Evolutionary conservation across 2,888 invertebrate species (phyloP).

Genomic region (Microplitis deprimator): DNA sequence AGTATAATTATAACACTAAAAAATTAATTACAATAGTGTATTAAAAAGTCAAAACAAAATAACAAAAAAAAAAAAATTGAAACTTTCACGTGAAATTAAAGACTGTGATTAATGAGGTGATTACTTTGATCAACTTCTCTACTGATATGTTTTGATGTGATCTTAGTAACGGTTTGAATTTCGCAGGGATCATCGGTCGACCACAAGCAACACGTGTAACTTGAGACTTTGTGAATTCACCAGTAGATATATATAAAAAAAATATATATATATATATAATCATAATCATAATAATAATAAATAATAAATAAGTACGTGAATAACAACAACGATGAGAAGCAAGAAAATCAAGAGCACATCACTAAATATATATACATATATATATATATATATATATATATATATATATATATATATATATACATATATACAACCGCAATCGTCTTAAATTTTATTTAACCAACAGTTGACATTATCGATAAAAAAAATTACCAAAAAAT

Average conservation of each 20-base stretch:
- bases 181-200: constrained; percentile 37
- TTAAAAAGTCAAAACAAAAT: background rate
- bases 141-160: constrained; percentile 38
- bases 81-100: constrained; percentile 3
- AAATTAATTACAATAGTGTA: background rate
- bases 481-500: background rate
- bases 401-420: background rate
- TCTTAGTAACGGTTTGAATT: constrained; percentile 34
- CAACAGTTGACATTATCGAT: constrained; percentile 8
- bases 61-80: background rate
- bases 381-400: no score
- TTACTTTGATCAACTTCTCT: constrained; percentile 36
- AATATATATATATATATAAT: constrained; percentile 16
- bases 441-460: constrained; percentile 35
- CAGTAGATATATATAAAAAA: background rate
- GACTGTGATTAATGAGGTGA: constrained; percentile 37
- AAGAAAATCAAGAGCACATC: constrained; percentile 21
- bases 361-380: background rate
- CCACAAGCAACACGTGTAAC: constrained; percentile 38
- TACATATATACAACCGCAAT: constrained; percentile 24
- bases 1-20: background rate
- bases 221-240: constrained; percentile 42
- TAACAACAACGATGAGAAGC: constrained; percentile 9
- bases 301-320: constrained; percentile 20
- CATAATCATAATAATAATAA: constrained; percentile 13